A percentile compares a stretch with the other conserved stretches of the same genome.
phyloP scores from a whole-genome alignment of 35 echinoderm and acorn worm genomes.

The Chiridota heheva region DNA sequence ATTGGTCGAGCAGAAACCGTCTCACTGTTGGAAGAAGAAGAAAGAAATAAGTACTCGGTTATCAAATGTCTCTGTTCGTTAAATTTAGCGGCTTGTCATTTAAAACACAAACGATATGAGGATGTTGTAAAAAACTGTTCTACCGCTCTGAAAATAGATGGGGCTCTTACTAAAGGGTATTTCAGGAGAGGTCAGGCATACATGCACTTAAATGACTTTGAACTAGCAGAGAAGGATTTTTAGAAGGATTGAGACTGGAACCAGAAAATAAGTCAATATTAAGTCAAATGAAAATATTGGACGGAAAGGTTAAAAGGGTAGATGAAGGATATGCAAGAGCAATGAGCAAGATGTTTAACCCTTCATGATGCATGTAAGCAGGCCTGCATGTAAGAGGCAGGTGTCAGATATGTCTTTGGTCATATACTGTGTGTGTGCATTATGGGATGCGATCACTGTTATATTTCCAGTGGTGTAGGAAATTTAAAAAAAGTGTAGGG shows the following conservation, averaged over 20 bases:
- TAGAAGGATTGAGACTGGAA: slow-evolving; percentile 48
- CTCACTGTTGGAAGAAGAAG: slow-evolving; percentile 27
- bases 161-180: slow-evolving; percentile 59
- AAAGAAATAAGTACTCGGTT: slow-evolving; percentile 30
- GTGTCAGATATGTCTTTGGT: too few species aligned
- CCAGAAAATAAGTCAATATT: slow-evolving; percentile 65
- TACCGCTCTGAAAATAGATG: slow-evolving; percentile 62
- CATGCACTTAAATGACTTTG: slow-evolving; percentile 77
- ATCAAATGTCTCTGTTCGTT: slow-evolving; percentile 58
- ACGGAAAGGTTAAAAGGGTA: slow-evolving; percentile 47
- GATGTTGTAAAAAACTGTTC: slow-evolving; percentile 71
- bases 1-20: not conserved
- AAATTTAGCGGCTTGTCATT: slow-evolving; percentile 84
- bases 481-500: too few species aligned
- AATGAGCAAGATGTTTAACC: slow-evolving; percentile 98
- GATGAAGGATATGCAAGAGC: slow-evolving; percentile 62
- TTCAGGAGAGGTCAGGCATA: slow-evolving; percentile 82
- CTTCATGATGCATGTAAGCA: not conserved
- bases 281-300: slow-evolving; percentile 49
- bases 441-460: too few species aligned
- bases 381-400: too few species aligned
- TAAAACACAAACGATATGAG: slow-evolving; percentile 60
- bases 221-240: slow-evolving; percentile 74
- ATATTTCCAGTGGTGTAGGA: too few species aligned
- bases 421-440: too few species aligned